Base-by-base conservation (phyloP, 1,140 invertebrate species). In the Ceratina japonica region DNA sequence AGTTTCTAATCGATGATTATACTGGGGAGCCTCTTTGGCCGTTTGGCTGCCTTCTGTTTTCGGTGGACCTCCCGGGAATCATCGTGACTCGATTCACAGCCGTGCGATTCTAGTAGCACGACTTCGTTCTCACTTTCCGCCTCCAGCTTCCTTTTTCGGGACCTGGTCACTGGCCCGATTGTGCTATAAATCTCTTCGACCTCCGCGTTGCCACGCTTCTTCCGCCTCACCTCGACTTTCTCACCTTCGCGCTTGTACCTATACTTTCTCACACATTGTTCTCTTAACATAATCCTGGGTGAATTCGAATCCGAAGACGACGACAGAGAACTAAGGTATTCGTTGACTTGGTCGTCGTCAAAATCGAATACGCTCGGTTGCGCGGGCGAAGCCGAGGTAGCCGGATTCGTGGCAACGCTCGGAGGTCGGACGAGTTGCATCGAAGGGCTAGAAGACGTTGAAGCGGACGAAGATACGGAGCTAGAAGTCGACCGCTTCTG, bases 401-500 rank as follows among this genome's bases (percentile, higher is more conserved):
- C 75, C 0, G 68, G 71, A n/a, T 76, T 88, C 1, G 77, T 82
- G 0, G 79, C 79, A 3, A 70, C 78, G 69, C 87, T 90, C 0
- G 89, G 85, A 3, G 81, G 86, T 63, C 83, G 75, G 1, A 88
- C 22, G 0, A 84, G 37, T 37, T 88, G 88, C 2, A 86, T 68
- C 10, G 90, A 91, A 0, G 82, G 73, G 10, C 75, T 84, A 12
- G 87, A 90, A 5, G 92, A 92, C 44, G 91, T 88, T 37, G 91
- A 92, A 10, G 90, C 86, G 7, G 91, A 86, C 0, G 91, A 92
- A 20, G 91, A 92, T 0, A 87, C 82, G 10, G 93, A 94, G 70
- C 93, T 92, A 0, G 92, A 94, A 20, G 93, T 93, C 4, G 93
- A 94, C 37, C 93, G 93, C 85, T 95, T 95, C 82, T 96, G 96